Conservation (phyloP, 2,888 invertebrate genomes). For the Blastobasis lacticolella region DNA sequence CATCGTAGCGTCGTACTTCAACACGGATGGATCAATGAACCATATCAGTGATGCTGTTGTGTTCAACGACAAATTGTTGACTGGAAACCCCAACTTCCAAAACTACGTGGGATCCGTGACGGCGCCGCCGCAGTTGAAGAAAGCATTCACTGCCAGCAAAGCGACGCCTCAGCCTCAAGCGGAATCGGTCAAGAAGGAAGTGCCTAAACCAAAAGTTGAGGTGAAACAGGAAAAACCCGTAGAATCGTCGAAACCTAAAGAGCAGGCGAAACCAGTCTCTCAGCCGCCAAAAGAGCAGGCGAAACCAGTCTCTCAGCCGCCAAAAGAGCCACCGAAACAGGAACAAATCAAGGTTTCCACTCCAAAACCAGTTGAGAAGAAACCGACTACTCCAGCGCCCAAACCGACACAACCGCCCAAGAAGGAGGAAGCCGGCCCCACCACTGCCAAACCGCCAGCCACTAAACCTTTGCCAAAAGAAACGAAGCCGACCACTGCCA, state of each 20-base stretch:
- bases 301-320: slow-evolving; percentile 18
- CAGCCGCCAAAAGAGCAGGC: slow-evolving; percentile 13
- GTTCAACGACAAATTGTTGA: slow-evolving; percentile 76
- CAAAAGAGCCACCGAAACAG: slow-evolving; percentile 13
- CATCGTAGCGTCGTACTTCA: slow-evolving; percentile 79
- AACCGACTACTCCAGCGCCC: slow-evolving; percentile 13
- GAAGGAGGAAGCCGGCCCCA: neutral
- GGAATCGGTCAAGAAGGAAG: slow-evolving; percentile 16
- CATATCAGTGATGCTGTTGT: slow-evolving; percentile 79
- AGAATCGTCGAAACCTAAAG: neutral
- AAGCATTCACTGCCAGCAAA: slow-evolving; percentile 34
- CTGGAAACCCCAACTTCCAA: slow-evolving; percentile 79
- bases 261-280: slow-evolving; percentile 3
- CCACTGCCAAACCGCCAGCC: neutral
- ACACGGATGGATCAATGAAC: slow-evolving; percentile 69
- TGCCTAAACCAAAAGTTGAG: slow-evolving; percentile 20
- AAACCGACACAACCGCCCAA: slow-evolving; percentile 9
- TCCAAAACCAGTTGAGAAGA: slow-evolving; percentile 5
- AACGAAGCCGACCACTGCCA: slow-evolving; percentile 12
- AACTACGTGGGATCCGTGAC: slow-evolving; percentile 79
- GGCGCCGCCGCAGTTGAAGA: slow-evolving; percentile 62
- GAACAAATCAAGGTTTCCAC: neutral
- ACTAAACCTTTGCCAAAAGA: neutral
- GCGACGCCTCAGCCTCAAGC: slow-evolving; percentile 16
- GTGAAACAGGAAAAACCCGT: slow-evolving; percentile 10